phyloP scores from a whole-genome alignment of 2,113 vertebrate species.

The Sminthopsis crassicaudata region DNA sequence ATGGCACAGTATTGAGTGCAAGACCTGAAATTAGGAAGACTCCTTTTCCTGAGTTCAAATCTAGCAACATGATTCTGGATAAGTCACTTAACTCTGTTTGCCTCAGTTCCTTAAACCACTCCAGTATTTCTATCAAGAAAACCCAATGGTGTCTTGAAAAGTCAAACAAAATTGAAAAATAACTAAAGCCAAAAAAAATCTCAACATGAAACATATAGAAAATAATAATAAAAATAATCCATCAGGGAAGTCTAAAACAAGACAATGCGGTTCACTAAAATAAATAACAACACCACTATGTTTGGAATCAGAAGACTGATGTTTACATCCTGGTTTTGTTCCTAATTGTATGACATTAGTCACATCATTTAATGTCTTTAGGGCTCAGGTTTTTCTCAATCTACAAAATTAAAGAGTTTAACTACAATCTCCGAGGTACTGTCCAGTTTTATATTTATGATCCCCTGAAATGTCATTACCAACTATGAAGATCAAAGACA shows the following conservation, averaged over 20 bases:
- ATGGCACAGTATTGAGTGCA: too few relatives aligned
- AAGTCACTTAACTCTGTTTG: slow-evolving; percentile 1
- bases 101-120: background rate
- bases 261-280: background rate
- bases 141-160: too few relatives aligned
- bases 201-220: background rate
- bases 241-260: background rate
- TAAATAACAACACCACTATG: too few relatives aligned
- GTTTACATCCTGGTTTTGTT: background rate
- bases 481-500: background rate
- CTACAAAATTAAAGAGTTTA: background rate
- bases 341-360: background rate
- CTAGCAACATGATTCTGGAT: background rate
- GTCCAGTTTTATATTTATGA: background rate
- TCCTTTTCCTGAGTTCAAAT: background rate
- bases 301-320: background rate
- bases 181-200: too few relatives aligned
- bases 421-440: background rate
- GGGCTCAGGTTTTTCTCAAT: background rate
- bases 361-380: background rate
- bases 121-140: too few relatives aligned
- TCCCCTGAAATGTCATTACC: background rate
- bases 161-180: too few relatives aligned
- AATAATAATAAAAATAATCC: background rate
- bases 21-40: too few relatives aligned